These are phyloP conservation scores for Trachelus stipa DNA, from an alignment of 2,888 invertebrate genomes.

Conservation along the genomic window DNA sequence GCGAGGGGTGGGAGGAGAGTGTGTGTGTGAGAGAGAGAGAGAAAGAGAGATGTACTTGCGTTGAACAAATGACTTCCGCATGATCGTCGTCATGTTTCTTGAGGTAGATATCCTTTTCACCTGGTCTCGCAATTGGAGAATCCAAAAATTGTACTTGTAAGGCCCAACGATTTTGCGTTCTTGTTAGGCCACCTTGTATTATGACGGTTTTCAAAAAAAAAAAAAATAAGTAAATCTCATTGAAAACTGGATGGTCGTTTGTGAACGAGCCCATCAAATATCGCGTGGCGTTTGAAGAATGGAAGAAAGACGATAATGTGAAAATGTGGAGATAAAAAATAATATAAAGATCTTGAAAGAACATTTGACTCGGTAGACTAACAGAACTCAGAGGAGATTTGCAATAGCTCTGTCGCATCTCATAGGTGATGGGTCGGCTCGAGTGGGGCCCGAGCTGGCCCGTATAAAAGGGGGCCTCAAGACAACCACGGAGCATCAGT, in stretches of 20 bases:
- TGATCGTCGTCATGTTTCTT: constrained; percentile 14
- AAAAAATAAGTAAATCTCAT: constrained; percentile 1
- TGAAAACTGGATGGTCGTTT: not conserved
- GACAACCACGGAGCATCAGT: constrained; percentile 65
- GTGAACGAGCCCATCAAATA: too few species aligned
- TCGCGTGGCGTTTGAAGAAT: too few species aligned
- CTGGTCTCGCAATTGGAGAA: constrained; percentile 1
- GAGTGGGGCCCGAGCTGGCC: constrained; percentile 49
- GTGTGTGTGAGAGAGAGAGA: constrained; percentile 1
- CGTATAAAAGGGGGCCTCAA: constrained; percentile 63
- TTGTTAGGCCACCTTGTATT: too few species aligned
- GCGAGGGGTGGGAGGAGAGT: not conserved
- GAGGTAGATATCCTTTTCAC: constrained; percentile 8
- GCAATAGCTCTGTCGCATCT: constrained; percentile 59
- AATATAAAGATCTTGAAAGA: too few species aligned
- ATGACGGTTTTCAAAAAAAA: not conserved
- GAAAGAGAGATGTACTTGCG: not conserved
- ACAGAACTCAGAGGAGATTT: constrained; percentile 42
- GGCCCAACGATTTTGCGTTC: too few species aligned
- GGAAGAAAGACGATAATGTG: too few species aligned
- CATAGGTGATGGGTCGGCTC: constrained; percentile 64
- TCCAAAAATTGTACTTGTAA: too few species aligned
- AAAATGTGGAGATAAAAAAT: too few species aligned
- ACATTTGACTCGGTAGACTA: too few species aligned
- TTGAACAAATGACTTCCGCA: constrained; percentile 17